phyloP scores from a whole-genome alignment of 2,797 vertebrate genomes.

The Chlorospingus flavigularis region DNA sequence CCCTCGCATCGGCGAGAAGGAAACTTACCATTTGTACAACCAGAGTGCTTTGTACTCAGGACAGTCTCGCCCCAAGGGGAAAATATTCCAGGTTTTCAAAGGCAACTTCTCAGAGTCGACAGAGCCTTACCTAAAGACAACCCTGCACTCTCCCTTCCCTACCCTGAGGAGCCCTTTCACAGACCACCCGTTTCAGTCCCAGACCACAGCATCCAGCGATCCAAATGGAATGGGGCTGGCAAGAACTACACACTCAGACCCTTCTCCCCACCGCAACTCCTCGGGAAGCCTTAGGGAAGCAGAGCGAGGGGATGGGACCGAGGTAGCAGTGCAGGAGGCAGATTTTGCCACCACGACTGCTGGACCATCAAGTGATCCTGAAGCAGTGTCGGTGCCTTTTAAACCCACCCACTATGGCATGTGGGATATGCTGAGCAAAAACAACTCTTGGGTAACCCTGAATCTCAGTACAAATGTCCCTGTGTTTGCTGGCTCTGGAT shows the following conservation, averaged over 20 bases:
- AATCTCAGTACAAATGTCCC: constrained; percentile 68
- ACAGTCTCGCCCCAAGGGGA: constrained; percentile 70
- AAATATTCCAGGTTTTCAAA: constrained; percentile 72
- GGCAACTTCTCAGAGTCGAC: constrained; percentile 73
- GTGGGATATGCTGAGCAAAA: constrained; percentile 69
- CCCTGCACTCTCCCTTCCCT: constrained; percentile 58
- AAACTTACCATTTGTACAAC: constrained; percentile 56
- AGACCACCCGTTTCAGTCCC: constrained; percentile 42
- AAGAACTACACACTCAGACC: constrained; percentile 51
- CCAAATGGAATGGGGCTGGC: constrained; percentile 77
- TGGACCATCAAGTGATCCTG: constrained; percentile 53
- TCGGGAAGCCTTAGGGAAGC: constrained; percentile 59
- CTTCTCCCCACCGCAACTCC: neutral
- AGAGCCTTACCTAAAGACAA: constrained; percentile 62
- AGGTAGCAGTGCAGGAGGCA: constrained; percentile 16
- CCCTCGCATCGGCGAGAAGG: constrained; percentile 58
- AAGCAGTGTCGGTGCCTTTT: constrained; percentile 77
- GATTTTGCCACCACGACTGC: constrained; percentile 39
- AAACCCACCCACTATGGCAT: constrained; percentile 48
- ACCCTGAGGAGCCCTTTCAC: constrained; percentile 55
- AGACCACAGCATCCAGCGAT: constrained; percentile 4
- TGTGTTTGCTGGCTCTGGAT: constrained; percentile 60
- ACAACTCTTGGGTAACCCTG: constrained; percentile 71
- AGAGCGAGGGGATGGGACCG: neutral
- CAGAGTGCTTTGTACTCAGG: constrained; percentile 69